Percentiles rank a stretch among this genome's conserved stretches.
phyloP scores from a whole-genome alignment of 2,797 vertebrate genomes.

The Scarus forsteni region DNA sequence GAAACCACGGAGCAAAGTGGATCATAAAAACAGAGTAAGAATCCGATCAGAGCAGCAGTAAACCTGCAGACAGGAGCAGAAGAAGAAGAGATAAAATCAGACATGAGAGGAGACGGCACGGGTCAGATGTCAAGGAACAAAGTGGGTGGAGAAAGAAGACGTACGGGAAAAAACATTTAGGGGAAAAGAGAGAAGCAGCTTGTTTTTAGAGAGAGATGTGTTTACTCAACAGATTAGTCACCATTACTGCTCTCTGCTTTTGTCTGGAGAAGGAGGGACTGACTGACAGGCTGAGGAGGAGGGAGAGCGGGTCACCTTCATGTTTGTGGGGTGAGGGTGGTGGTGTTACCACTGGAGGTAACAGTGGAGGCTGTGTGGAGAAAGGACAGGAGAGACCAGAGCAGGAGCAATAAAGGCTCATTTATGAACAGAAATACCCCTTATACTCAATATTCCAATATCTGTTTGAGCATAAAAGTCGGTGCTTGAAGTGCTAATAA shows the following conservation, averaged over 20 bases:
- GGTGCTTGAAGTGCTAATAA: too few species aligned
- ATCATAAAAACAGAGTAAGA: constrained; percentile 3
- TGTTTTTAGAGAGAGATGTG: constrained; percentile 70
- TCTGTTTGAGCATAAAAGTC: too few species aligned
- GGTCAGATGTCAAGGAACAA: constrained; percentile 65
- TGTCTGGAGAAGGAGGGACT: constrained; percentile 74
- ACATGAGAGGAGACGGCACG: constrained; percentile 56
- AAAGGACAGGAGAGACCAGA: constrained; percentile 63
- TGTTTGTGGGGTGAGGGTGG: constrained; percentile 71
- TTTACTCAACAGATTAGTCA: constrained; percentile 83
- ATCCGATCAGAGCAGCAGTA: constrained; percentile 29
- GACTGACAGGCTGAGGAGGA: constrained; percentile 67
- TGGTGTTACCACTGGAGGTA: too few species aligned
- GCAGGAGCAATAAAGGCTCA: not conserved
- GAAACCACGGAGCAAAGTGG: not conserved
- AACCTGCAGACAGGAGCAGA: constrained; percentile 19
- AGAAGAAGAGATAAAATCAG: constrained; percentile 57
- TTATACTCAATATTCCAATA: too few species aligned
- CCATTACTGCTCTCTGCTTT: constrained; percentile 73
- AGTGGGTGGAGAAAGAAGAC: constrained; percentile 57
- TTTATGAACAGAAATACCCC: too few species aligned
- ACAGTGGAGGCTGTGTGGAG: constrained; percentile 53
- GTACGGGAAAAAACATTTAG: constrained; percentile 61
- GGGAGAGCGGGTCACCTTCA: constrained; percentile 51
- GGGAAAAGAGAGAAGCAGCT: constrained; percentile 59